Evolutionary conservation across 2,797 vertebrate genomes (phyloP), one percentile per base, ranked within the genome.

Genomic region (Myripristis jacobus): DNA sequence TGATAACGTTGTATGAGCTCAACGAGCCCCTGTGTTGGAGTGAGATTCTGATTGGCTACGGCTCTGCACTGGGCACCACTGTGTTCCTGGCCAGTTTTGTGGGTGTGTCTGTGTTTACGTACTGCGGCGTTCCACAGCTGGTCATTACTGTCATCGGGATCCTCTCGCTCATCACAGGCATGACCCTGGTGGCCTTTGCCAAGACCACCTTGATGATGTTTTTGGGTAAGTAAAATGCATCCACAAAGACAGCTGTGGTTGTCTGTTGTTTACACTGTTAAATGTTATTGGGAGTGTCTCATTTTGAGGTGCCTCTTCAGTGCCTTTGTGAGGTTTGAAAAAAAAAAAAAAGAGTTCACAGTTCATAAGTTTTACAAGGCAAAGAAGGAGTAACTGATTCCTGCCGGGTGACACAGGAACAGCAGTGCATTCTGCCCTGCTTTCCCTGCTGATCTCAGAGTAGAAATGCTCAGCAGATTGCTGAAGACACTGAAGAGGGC

Each of bases 11-110:
- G 0, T 99, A 96, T 57, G 96, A 98, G 80, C 91, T 99, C 58
- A 95, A 96, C 3, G 81, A 95, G 15, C 98, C 98, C 0, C 95
- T 99, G 52, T 99, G 98, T 92, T 99, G 98, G 98, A 93, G 89
- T 36, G 96, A 96, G 90, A 93, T 99, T 13, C 92, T 96, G 77
- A 94, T 99, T 60, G 98, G 98, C 71, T 99, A 98, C 0, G 97
- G 97, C 34, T 91, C 95, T 0, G 96, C 96, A 0, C 75, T 96
- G 10, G 94, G 90, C 58, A 96, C 94, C 11, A 70, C 92, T 0
- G 79, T 95, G 36, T 98, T 96, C 47, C 66, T 97, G 59, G 89
- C 76, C 51, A 98, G 98, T 82, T 99, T 98, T 74, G 25, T 95
- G 6, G 97, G 96, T 34, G 91, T 99, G 62, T 90, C 87, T 3